Base-by-base conservation (phyloP, 2,797 vertebrate genomes). In the Adelosebastes latens region DNA sequence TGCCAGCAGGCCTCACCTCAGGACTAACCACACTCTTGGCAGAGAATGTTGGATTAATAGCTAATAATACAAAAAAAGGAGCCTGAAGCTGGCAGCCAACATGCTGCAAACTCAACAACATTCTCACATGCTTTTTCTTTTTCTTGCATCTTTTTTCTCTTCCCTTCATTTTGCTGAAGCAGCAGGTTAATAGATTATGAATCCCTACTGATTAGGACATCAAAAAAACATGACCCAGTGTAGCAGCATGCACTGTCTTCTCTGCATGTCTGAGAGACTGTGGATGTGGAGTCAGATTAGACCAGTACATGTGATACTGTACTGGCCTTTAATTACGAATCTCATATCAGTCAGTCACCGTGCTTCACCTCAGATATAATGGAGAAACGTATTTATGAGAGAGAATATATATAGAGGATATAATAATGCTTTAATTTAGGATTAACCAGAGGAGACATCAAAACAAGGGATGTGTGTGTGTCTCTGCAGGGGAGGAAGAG, bases 21-120 rank as follows among this genome's bases (percentile, higher is more conserved):
- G 24, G 58, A 73, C 56, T 27, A 55, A 59, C 39, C 66, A 60
- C 20, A 76, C 32, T 72, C 32, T 75, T 58, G 24, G 32, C 46
- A 59, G 12, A 61, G 32, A 58, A 61, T 56, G 31, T 18, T 46
- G 27, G 27, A 87, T 85, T 77, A 59, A 82, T 77, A 64, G 69
- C 53, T 59, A 65, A 80, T 55, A 60, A 62, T 36, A 75, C 3
- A 77, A 62, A 80, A 62, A 66, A 62, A 59, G 39, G 46, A 63
- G 64, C 62, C 62, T 31, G 32, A 34, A 65, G 67, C 62, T 22
- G 53, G 52, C n/a, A 42, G 70, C 39, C 20, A 64, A 20, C n/a
- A 65, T 68, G 65, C 58, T 72, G 71, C 66, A 72, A 55, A 67
- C 49, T 78, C 27, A 11, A 64, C 75, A 72, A 52, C 29, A 64